Evolutionary conservation across 2,113 vertebrate genomes (phyloP).

Genomic region (Neoarius graeffei): DNA sequence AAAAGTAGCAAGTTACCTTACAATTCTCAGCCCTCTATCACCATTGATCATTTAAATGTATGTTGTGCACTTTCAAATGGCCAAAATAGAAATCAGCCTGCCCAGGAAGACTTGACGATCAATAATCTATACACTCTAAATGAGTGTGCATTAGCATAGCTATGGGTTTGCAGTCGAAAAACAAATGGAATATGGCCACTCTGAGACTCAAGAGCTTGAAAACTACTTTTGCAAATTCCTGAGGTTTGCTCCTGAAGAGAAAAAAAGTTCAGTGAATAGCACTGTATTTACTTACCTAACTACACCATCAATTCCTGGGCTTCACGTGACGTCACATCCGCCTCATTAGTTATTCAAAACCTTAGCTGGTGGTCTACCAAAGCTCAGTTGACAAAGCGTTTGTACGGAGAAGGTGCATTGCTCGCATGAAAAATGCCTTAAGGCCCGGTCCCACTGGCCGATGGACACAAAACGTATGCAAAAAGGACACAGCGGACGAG

Average conservation of each 20-base stretch:
- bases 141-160: conserved; percentile 59
- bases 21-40: conserved; percentile 57
- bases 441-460: no score
- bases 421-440: no score
- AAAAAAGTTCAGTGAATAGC: conserved; percentile 1
- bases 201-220: not conserved
- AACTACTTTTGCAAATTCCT: conserved; percentile 9
- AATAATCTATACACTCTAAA: conserved; percentile 72
- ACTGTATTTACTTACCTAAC: not conserved
- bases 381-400: no score
- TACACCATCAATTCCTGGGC: not conserved
- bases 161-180: conserved; percentile 32
- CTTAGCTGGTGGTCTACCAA: no score
- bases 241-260: not conserved
- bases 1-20: conserved; percentile 50
- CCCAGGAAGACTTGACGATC: conserved; percentile 56
- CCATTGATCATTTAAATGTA: conserved; percentile 66
- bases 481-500: no score
- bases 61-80: conserved; percentile 63
- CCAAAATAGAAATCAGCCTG: conserved; percentile 64
- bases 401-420: no score
- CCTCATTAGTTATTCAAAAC: not conserved
- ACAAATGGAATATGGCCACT: conserved; percentile 22
- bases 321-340: no score
- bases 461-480: no score